phyloP scores from a whole-genome alignment of 2,888 invertebrate species.

The Stramonita haemastoma region DNA sequence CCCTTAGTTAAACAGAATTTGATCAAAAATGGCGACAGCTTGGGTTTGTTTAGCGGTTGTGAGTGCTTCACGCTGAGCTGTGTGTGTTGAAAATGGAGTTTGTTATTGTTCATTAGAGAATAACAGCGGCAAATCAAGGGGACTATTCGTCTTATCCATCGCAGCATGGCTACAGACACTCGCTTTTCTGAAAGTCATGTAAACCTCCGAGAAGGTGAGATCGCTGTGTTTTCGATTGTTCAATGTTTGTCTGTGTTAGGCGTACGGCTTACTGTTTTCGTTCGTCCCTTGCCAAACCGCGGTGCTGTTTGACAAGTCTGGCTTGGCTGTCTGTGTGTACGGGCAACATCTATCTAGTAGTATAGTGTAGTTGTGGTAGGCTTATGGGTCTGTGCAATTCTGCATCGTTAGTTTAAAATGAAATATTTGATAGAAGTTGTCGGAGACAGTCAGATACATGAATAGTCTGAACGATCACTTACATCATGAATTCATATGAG shows the following conservation, averaged over 20 bases:
- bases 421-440: too few relatives aligned
- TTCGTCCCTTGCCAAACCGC: not conserved
- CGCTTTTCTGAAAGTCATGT: slow-evolving; percentile 31
- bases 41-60: not conserved
- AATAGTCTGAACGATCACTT: too few relatives aligned
- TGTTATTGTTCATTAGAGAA: slow-evolving; percentile 26
- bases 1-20: slow-evolving; percentile 22
- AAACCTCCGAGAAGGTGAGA: slow-evolving; percentile 35
- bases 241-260: not conserved
- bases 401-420: too few relatives aligned
- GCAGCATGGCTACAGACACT: slow-evolving; percentile 31
- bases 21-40: slow-evolving; percentile 35
- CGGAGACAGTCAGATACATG: too few relatives aligned
- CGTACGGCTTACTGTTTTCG: not conserved
- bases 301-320: slow-evolving; percentile 18
- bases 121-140: slow-evolving; percentile 10
- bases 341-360: not conserved
- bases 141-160: not conserved
- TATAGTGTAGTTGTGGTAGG: too few relatives aligned
- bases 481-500: too few relatives aligned
- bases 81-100: slow-evolving; percentile 8
- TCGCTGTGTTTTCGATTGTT: not conserved
- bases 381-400: too few relatives aligned
- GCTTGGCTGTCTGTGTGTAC: not conserved
- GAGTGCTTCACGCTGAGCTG: not conserved